These are phyloP conservation scores for Bergia puertoricense DNA, from an alignment of 92 coral and sea anemone species.

Conservation along the genomic window DNA sequence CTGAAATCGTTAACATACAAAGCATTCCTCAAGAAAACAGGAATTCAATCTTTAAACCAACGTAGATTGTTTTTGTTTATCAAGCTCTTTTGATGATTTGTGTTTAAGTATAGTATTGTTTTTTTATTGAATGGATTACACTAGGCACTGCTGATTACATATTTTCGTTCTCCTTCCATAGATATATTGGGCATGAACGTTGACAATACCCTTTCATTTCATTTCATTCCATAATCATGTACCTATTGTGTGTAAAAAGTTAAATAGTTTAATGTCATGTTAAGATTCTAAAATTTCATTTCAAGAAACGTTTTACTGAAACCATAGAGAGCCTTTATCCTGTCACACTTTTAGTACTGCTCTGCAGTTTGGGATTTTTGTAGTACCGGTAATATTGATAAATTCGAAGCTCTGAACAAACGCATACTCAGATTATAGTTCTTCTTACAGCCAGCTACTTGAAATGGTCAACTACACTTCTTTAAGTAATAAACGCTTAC, in stretches of 20 bases:
- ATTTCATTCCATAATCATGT: background rate
- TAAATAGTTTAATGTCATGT: constrained; percentile 4
- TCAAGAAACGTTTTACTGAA: background rate
- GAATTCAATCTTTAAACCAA: no score
- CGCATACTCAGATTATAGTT: background rate
- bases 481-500: no score
- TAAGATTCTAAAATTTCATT: background rate
- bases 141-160: background rate
- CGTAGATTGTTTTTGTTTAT: no score
- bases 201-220: background rate
- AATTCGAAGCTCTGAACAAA: background rate
- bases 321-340: background rate
- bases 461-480: no score
- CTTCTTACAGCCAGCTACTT: no score
- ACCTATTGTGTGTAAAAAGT: background rate
- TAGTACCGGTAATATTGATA: background rate
- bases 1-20: no score
- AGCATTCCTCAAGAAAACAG: no score
- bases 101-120: no score
- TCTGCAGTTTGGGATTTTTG: constrained; percentile 6
- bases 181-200: background rate
- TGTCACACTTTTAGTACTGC: background rate
- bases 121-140: background rate
- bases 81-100: no score
- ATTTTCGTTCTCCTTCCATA: background rate